Conservation (phyloP, 2,113 vertebrate species). For the Perognathus longimembris region DNA sequence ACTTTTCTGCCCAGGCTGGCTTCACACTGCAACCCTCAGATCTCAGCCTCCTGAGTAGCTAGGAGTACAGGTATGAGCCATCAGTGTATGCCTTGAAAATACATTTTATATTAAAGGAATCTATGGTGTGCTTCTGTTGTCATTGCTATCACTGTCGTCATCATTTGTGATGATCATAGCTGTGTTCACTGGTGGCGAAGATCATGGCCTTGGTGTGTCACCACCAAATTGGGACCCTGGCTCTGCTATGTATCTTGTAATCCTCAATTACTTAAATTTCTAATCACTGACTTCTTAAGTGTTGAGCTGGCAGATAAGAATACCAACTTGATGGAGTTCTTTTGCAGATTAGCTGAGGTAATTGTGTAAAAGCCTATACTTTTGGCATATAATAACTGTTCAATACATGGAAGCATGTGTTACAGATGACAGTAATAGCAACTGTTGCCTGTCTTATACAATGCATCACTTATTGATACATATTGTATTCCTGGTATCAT, state of each 20-base stretch:
- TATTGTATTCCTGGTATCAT: not conserved
- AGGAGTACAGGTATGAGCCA: too few relatives aligned
- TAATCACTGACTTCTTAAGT: not conserved
- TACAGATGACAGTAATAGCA: not conserved
- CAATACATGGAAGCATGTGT: not conserved
- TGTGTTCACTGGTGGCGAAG: not conserved
- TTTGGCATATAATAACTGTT: not conserved
- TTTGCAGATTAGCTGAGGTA: not conserved
- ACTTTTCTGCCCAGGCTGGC: too few relatives aligned
- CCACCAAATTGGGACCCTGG: not conserved
- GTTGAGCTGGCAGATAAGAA: constrained; percentile 27
- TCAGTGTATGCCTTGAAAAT: too few relatives aligned
- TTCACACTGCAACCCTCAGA: too few relatives aligned
- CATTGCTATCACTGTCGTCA: not conserved
- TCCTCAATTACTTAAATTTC: not conserved
- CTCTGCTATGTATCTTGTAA: not conserved
- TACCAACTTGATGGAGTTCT: not conserved
- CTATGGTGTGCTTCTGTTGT: not conserved
- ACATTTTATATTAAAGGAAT: not conserved
- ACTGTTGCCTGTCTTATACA: not conserved
- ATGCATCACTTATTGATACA: not conserved
- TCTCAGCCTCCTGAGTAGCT: too few relatives aligned
- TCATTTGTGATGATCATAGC: not conserved
- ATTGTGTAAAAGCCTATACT: not conserved
- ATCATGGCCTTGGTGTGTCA: not conserved